Evolutionary conservation across 2,113 vertebrate species (phyloP).

Genomic region (Campylomormyrus numenius): DNA sequence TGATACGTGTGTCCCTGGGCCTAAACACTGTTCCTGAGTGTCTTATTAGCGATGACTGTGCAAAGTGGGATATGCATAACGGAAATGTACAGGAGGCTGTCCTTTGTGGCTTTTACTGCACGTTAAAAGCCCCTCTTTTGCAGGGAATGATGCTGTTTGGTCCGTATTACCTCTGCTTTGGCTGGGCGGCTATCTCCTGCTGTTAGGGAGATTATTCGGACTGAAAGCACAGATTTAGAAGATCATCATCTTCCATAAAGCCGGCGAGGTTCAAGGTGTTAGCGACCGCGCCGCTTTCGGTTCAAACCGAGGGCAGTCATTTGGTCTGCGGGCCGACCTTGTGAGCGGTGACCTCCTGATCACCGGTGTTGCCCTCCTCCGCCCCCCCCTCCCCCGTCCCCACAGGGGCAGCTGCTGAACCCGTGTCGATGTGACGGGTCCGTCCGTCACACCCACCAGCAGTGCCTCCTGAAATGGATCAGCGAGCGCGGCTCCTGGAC

Average conservation of each 20-base stretch:
- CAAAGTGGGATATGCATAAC: not conserved
- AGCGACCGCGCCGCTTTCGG: not conserved
- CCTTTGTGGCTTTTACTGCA: not conserved
- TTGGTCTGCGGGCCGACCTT: not conserved
- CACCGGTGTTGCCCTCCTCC: not conserved
- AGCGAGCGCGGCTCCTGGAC: slow-evolving; percentile 91
- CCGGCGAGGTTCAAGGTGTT: not conserved
- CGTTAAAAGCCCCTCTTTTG: not conserved
- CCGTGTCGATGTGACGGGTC: slow-evolving; percentile 89
- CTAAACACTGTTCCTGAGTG: not conserved
- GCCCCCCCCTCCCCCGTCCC: slow-evolving; percentile 24
- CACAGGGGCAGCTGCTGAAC: slow-evolving; percentile 82
- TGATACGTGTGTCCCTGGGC: not conserved
- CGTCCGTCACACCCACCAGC: slow-evolving; percentile 84
- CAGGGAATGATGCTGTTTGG: not conserved
- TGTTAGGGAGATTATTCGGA: not conserved
- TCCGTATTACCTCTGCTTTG: not conserved
- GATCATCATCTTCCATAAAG: not conserved
- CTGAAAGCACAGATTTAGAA: not conserved
- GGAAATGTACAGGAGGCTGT: not conserved
- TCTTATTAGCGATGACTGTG: slow-evolving; percentile 2
- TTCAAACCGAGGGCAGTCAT: not conserved
- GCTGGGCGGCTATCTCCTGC: not conserved
- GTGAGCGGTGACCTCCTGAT: not conserved
- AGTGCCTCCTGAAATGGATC: slow-evolving; percentile 92